Base-by-base conservation (phyloP, 2,888 invertebrate genomes). In the Dasysyrphus tricinctus region DNA sequence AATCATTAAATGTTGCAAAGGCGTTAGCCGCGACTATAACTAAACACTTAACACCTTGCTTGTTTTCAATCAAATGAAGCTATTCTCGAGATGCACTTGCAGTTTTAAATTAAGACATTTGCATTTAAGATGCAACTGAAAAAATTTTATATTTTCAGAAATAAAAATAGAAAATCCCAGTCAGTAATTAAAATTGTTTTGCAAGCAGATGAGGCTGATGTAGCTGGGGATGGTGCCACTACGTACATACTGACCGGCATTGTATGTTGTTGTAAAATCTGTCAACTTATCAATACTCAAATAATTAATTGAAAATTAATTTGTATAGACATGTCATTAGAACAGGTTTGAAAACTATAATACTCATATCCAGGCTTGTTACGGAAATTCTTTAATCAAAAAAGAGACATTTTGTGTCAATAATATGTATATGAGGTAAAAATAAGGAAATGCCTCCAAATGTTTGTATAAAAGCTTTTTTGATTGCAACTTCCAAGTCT, bases 21-120 rank as follows among this genome's bases (percentile, higher is more conserved):
- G 59, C 37, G 51, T 51, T 29, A 11, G 6, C 12, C 32, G 39
- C 76, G 34, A 76, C n/a, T 63, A 69, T 2, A 1, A 2, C 73
- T 11, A 29, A 2, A 39, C 70, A 77, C 73, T 75, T 65, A 63
- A 76, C 81, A 78, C 74, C 56, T 65, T 75, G 37, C 51, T 49
- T 72, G 86, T 34, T 75, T 24, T 34, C 51, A 70, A 67, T 54
- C 82, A 86, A 86, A 82, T 86, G 86, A 86, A 86, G 78, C 44
- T 39, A 82, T 79, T 67, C 9, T n/a, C 44, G 12, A 34, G 16
- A 54, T 61, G 75, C 75, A 67, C 51, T 72, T 72, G 59, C 78
- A 67, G 74, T n/a, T 65, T 86, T 86, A 75, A 86, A 86, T 82
- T 86, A 65, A 79, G 86, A 59, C 24, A 67, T 72, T 72, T 65